Conservation (phyloP, 2,113 vertebrate species). For the Limanda limanda region DNA sequence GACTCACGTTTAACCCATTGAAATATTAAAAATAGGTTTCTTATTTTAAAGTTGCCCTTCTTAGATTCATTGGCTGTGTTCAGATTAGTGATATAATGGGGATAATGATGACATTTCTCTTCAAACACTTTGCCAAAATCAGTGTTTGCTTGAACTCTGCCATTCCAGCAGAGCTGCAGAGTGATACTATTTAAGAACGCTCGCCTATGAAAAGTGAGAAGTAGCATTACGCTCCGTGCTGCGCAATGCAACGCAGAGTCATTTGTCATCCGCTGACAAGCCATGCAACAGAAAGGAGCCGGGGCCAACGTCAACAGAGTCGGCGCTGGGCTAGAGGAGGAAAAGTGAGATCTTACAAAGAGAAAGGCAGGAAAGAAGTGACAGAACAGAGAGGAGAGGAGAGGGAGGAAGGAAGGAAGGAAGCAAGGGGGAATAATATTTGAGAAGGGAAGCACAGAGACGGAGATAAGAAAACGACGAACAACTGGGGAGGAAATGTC, state of each 20-base stretch:
- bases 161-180: conserved; percentile 35
- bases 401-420: conserved; percentile 21
- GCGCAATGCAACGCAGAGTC: conserved; percentile 33
- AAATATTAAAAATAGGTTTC: conserved; percentile 12
- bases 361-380: conserved; percentile 66
- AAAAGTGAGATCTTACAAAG: conserved; percentile 44
- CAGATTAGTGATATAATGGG: background rate
- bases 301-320: conserved; percentile 66
- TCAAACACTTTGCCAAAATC: conserved; percentile 34
- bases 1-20: conserved; percentile 8
- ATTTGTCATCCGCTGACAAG: conserved; percentile 74
- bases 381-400: conserved; percentile 22
- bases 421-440: conserved; percentile 42
- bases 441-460: conserved; percentile 40
- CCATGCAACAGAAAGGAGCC: conserved; percentile 43
- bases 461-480: conserved; percentile 40
- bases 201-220: conserved; percentile 50
- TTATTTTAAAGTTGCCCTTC: conserved; percentile 23
- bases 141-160: conserved; percentile 42
- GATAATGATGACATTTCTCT: conserved; percentile 38
- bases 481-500: conserved; percentile 17
- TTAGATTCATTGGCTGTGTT: background rate
- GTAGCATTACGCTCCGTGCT: conserved; percentile 35
- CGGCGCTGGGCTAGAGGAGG: conserved; percentile 28
- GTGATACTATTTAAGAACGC: conserved; percentile 42